phyloP scores from a whole-genome alignment of 2,113 vertebrate genomes.

The Siniperca chuatsi region DNA sequence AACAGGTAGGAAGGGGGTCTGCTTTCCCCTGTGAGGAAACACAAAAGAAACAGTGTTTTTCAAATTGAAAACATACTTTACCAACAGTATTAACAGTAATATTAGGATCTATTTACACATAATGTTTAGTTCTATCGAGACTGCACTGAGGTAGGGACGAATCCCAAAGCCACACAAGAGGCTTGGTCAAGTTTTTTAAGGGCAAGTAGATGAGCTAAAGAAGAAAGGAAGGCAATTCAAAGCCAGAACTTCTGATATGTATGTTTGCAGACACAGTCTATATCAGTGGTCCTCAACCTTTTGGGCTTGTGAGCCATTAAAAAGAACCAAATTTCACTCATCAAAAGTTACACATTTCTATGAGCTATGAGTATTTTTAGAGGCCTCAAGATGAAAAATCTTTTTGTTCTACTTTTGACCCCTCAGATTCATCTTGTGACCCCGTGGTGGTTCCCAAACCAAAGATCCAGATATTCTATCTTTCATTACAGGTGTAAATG shows the following conservation, averaged over 20 bases:
- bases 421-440: neutral
- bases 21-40: slow-evolving; percentile 16
- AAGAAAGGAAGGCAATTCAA: neutral
- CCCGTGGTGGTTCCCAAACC: neutral
- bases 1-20: slow-evolving; percentile 28
- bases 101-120: neutral
- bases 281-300: neutral
- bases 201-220: neutral
- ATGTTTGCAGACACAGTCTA: neutral
- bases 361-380: neutral
- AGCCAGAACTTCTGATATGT: neutral
- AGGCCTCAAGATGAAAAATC: too few relatives aligned
- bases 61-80: neutral
- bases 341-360: neutral
- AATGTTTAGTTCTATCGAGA: neutral
- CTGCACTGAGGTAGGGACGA: neutral
- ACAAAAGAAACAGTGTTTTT: slow-evolving; percentile 21
- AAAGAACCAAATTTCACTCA: neutral
- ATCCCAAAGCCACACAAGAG: neutral
- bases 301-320: neutral
- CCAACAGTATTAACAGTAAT: neutral
- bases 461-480: neutral
- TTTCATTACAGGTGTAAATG: neutral
- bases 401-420: neutral
- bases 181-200: neutral